Conservation (phyloP, 2,888 invertebrate species). For the Boloria selene region DNA sequence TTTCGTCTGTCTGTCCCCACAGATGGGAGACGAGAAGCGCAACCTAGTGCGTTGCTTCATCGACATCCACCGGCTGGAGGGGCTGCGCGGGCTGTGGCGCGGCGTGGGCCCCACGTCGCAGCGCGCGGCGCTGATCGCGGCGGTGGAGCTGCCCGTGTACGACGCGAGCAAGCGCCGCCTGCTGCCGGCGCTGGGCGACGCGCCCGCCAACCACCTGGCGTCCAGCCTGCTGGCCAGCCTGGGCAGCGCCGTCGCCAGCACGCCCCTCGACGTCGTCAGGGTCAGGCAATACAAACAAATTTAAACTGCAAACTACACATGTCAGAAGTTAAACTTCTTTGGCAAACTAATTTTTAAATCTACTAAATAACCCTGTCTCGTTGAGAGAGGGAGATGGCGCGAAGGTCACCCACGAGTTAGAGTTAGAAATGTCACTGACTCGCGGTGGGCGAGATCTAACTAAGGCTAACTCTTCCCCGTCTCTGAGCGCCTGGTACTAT, state of each 20-base stretch:
- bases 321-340: too few species aligned
- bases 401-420: too few species aligned
- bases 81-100: slow-evolving; percentile 93
- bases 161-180: slow-evolving; percentile 93
- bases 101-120: slow-evolving; percentile 96
- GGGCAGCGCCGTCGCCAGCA: slow-evolving; percentile 96
- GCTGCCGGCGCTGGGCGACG: slow-evolving; percentile 87
- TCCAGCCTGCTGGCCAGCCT: slow-evolving; percentile 96
- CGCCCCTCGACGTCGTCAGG: slow-evolving; percentile 96
- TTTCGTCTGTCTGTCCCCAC: too few species aligned
- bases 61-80: slow-evolving; percentile 92
- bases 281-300: too few species aligned
- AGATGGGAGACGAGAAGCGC: slow-evolving; percentile 83
- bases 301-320: too few species aligned
- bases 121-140: slow-evolving; percentile 95
- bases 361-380: too few species aligned
- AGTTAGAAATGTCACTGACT: too few species aligned
- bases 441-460: too few species aligned
- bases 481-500: too few species aligned
- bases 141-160: slow-evolving; percentile 96
- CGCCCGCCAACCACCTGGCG: slow-evolving; percentile 91
- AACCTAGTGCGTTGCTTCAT: slow-evolving; percentile 89
- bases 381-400: too few species aligned
- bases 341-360: too few species aligned
- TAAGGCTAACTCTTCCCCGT: too few species aligned